Evolutionary conservation across 2,113 vertebrate species (phyloP).

Genomic region (Petroica traversi): DNA sequence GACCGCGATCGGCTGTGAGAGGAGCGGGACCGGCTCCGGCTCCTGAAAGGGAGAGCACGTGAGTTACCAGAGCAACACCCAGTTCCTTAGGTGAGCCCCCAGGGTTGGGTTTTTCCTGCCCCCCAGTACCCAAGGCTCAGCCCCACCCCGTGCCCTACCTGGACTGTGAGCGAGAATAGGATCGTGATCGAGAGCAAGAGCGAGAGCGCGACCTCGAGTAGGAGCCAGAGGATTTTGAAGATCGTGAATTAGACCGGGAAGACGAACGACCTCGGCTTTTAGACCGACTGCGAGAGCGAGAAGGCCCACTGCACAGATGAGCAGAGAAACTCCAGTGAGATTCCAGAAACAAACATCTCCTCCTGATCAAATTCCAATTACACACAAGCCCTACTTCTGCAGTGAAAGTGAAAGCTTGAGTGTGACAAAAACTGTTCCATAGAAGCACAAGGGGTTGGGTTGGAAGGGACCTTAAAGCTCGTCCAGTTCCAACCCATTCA

Average conservation of each 20-base stretch:
- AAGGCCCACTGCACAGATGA: conserved; percentile 70
- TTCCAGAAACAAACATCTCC: neutral
- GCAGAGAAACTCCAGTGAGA: neutral
- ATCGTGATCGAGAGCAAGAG: conserved; percentile 82
- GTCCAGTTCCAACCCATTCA: neutral
- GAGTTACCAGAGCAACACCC: neutral
- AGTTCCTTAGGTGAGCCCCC: fast-evolving
- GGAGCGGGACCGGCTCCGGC: conserved; percentile 87
- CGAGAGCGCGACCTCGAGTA: conserved; percentile 85
- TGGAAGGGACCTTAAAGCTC: neutral
- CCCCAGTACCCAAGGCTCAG: neutral
- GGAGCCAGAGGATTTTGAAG: conserved; percentile 91
- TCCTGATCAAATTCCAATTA: neutral
- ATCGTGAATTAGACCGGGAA: conserved; percentile 88
- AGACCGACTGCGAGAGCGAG: conserved; percentile 86
- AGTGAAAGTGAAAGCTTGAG: neutral
- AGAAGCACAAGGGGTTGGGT: neutral
- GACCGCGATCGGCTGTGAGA: conserved; percentile 86
- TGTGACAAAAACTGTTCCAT: fast-evolving
- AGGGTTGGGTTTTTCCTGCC: fast-evolving
- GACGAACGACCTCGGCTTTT: conserved; percentile 92
- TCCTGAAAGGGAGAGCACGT: conserved; percentile 55
- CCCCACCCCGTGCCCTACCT: conserved; percentile 65
- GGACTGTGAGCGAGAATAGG: conserved; percentile 90
- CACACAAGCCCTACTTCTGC: neutral